Evolutionary conservation across 2,888 invertebrate genomes (phyloP).

Genomic region (Drosophila barbarae): DNA sequence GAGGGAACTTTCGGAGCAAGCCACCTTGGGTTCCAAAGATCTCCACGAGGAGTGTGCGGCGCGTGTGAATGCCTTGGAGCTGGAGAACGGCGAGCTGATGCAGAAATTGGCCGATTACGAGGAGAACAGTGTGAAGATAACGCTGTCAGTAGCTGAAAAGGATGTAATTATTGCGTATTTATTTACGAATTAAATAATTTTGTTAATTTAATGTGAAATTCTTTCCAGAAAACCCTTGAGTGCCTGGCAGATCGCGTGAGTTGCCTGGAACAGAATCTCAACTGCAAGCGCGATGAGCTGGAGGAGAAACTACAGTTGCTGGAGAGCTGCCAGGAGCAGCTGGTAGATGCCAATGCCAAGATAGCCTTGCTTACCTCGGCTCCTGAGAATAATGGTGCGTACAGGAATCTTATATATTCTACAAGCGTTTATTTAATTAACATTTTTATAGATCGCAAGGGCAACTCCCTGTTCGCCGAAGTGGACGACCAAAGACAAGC

Average conservation of each 20-base stretch:
- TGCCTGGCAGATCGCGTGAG: constrained; percentile 76
- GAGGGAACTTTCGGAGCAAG: constrained; percentile 27
- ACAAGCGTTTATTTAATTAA: background rate
- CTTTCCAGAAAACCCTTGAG: constrained; percentile 73
- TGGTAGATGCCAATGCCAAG: constrained; percentile 77
- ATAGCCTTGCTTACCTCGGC: constrained; percentile 68
- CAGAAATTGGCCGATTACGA: constrained; percentile 73
- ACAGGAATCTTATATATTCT: rapidly evolving
- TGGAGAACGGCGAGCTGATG: constrained; percentile 74
- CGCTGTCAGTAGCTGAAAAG: constrained; percentile 72
- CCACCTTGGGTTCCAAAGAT: constrained; percentile 22
- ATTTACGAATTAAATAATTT: rapidly evolving
- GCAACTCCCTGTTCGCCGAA: constrained; percentile 84
- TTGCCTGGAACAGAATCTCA: constrained; percentile 77
- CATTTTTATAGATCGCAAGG: constrained; percentile 81
- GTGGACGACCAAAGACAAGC: constrained; percentile 84
- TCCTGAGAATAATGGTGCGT: constrained; percentile 72
- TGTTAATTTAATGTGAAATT: background rate
- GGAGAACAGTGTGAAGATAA: constrained; percentile 62
- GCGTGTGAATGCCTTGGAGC: constrained; percentile 59
- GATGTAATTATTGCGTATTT: constrained; percentile 60
- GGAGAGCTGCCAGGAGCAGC: constrained; percentile 78
- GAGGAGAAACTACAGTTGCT: constrained; percentile 76
- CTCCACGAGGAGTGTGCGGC: constrained; percentile 49
- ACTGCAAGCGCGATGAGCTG: constrained; percentile 76